These are phyloP conservation scores for Hippoglossus stenolepis DNA, from an alignment of 2,113 vertebrate genomes.

Conservation along the genomic window DNA sequence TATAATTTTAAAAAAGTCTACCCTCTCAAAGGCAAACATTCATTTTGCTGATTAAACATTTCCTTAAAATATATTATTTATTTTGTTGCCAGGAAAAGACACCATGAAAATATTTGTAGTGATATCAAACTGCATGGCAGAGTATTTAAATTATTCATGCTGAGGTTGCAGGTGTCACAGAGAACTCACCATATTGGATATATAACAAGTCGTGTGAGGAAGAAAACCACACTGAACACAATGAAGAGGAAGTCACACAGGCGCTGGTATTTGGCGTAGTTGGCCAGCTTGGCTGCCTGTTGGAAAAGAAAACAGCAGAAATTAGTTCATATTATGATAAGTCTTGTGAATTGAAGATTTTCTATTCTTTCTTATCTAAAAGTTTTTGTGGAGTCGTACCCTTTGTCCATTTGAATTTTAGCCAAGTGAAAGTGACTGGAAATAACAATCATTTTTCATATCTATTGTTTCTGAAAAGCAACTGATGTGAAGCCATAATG, in stretches of 20 bases:
- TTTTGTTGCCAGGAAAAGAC: not conserved
- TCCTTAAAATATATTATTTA: not conserved
- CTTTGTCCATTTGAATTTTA: too few species aligned
- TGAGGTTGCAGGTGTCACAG: not conserved
- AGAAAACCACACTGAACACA: slow-evolving; percentile 89
- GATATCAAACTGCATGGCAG: not conserved
- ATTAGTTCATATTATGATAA: slow-evolving; percentile 13
- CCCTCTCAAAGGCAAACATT: not conserved
- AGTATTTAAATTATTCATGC: not conserved
- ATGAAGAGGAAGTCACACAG: slow-evolving; percentile 93
- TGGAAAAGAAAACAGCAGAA: slow-evolving; percentile 23
- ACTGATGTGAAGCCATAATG: not conserved
- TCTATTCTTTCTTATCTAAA: too few species aligned
- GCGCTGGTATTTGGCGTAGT: slow-evolving; percentile 95
- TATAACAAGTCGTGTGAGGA: slow-evolving; percentile 90
- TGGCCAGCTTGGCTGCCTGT: slow-evolving; percentile 95
- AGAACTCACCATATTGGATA: slow-evolving; percentile 93
- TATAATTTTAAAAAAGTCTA: too few species aligned
- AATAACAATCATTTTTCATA: slow-evolving; percentile 1
- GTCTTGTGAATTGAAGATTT: not conserved
- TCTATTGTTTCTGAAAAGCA: slow-evolving; percentile 11
- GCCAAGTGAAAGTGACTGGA: too few species aligned
- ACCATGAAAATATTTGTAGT: not conserved
- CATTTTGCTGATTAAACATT: not conserved
- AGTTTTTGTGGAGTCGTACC: too few species aligned